Percentiles rank a stretch among this genome's conserved stretches.
These are phyloP conservation scores for Caenorhabditis macrosperma DNA, from an alignment of 2,888 invertebrate species.

Conservation along the genomic window DNA sequence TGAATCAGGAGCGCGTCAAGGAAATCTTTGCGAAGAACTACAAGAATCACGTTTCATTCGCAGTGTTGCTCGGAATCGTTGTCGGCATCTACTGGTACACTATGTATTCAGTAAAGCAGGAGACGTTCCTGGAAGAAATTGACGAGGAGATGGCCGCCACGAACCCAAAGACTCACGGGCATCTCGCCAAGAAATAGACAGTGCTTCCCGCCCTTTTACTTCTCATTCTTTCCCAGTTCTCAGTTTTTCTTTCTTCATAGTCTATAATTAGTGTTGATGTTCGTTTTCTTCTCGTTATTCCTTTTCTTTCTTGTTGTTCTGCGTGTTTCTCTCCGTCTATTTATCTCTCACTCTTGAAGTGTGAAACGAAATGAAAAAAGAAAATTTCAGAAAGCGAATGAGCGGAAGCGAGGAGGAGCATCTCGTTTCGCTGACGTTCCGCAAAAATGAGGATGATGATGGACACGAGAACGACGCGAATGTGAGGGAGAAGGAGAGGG, in stretches of 20 bases:
- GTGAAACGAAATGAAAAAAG: neutral
- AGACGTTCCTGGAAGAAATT: slow-evolving; percentile 94
- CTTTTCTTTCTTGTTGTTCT: slow-evolving; percentile 1
- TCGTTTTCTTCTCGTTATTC: neutral
- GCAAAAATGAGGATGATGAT: slow-evolving; percentile 28
- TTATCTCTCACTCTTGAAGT: neutral
- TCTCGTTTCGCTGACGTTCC: slow-evolving; percentile 48
- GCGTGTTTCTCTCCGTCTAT: neutral
- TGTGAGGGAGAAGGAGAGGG: slow-evolving; percentile 2
- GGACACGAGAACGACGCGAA: slow-evolving; percentile 5
- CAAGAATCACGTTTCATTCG: slow-evolving; percentile 73
- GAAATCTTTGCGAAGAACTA: slow-evolving; percentile 78
- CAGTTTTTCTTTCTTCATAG: neutral
- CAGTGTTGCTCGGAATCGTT: slow-evolving; percentile 61
- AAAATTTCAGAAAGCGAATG: slow-evolving; percentile 25
- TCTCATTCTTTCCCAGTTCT: neutral
- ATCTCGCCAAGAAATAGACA: slow-evolving; percentile 52
- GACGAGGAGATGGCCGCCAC: slow-evolving; percentile 83
- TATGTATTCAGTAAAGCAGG: slow-evolving; percentile 90
- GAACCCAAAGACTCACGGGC: slow-evolving; percentile 70
- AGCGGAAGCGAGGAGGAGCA: slow-evolving; percentile 54
- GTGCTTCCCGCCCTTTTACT: neutral
- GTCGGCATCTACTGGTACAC: slow-evolving; percentile 90
- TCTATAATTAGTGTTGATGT: neutral
- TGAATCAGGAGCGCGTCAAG: slow-evolving; percentile 77